A percentile compares a stretch with the other conserved stretches of the same genome.
phyloP scores from a whole-genome alignment of 2,113 vertebrate species.

The Cheirogaleus medius region DNA sequence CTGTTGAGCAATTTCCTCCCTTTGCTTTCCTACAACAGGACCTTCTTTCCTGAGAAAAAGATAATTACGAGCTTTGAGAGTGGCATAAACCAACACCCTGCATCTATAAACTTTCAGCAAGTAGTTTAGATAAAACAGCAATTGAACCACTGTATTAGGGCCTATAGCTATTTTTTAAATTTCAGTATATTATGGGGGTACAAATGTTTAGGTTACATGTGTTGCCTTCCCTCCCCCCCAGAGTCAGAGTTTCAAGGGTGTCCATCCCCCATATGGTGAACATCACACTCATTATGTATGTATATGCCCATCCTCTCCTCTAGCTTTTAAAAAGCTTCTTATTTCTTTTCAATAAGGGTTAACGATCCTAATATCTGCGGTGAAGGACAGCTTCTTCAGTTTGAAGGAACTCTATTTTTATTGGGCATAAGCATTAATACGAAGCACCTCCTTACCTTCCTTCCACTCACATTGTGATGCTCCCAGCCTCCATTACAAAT shows the following conservation, averaged over 20 bases:
- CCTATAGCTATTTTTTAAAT: neutral
- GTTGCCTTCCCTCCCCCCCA: no score
- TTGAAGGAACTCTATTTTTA: neutral
- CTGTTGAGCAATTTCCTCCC: neutral
- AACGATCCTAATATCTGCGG: neutral
- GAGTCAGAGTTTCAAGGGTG: no score
- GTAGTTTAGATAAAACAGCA: neutral
- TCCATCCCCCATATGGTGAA: no score
- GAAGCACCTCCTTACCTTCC: neutral
- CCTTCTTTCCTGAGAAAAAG: neutral
- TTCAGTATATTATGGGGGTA: no score
- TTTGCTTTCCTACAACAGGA: neutral
- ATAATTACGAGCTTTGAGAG: neutral
- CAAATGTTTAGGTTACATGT: no score
- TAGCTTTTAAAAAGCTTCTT: neutral
- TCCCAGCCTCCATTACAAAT: neutral
- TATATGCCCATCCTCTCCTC: no score
- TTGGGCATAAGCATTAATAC: neutral
- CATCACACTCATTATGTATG: no score
- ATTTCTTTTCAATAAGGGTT: neutral
- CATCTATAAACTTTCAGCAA: neutral
- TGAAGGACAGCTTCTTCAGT: neutral
- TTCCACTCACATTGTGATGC: neutral
- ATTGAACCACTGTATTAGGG: neutral
- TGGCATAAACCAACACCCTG: neutral